Conservation (phyloP, 2,113 vertebrate genomes). For the Melanostigma gelatinosum region DNA sequence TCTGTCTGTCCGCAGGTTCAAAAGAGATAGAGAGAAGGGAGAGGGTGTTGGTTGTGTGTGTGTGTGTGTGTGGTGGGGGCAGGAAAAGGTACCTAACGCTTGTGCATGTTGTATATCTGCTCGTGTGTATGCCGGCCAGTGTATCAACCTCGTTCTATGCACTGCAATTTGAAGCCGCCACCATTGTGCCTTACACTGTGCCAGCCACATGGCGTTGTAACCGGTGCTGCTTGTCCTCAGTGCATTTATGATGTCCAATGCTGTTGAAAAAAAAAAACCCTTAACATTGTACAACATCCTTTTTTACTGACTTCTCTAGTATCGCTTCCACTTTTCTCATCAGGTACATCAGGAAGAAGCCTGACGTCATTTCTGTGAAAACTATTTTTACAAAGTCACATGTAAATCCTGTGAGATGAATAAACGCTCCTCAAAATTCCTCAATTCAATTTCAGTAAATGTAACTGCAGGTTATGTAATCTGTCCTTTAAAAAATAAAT, state of each 20-base stretch:
- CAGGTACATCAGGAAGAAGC: constrained; percentile 19
- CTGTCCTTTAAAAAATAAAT: not conserved
- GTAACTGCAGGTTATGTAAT: not conserved
- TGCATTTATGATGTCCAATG: constrained; percentile 16
- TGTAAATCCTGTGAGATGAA: not conserved
- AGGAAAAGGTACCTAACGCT: constrained; percentile 53
- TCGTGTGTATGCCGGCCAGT: not conserved
- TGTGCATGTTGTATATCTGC: constrained; percentile 7
- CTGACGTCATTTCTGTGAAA: constrained; percentile 11
- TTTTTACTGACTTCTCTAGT: constrained; percentile 29
- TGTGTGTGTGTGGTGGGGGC: constrained; percentile 23
- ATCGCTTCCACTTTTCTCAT: constrained; percentile 34
- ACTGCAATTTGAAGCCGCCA: constrained; percentile 22
- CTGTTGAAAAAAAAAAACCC: not conserved
- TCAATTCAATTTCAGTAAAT: not conserved
- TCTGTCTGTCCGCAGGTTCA: constrained; percentile 67
- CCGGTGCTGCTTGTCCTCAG: not conserved
- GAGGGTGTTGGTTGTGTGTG: constrained; percentile 18
- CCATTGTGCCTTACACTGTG: constrained; percentile 20
- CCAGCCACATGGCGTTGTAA: not conserved
- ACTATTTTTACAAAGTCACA: not conserved
- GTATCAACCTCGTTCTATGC: constrained; percentile 12
- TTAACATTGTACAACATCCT: not conserved
- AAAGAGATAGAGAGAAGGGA: constrained; percentile 52
- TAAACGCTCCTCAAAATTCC: not conserved